These are phyloP conservation scores for Danionella cerebrum DNA, from an alignment of 2,113 vertebrate species.

Conservation along the genomic window DNA sequence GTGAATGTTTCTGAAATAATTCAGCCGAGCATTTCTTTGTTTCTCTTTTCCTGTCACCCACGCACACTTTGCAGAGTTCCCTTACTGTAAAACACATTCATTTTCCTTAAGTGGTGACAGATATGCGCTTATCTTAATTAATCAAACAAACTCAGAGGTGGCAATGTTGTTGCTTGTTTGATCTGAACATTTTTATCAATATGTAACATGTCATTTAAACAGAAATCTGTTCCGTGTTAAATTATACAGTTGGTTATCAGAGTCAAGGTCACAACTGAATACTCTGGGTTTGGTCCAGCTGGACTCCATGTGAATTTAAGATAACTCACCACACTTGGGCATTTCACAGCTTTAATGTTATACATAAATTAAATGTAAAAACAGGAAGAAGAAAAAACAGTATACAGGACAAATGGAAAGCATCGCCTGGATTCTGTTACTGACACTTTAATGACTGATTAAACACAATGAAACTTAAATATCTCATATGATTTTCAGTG, in stretches of 20 bases:
- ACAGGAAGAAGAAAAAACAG: too few species aligned
- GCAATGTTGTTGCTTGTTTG: constrained; percentile 11
- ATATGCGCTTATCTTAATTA: constrained; percentile 44
- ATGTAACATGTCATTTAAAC: not conserved
- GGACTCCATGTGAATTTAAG: not conserved
- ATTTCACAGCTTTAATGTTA: constrained; percentile 17
- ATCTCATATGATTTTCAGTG: not conserved
- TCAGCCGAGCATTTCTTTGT: constrained; percentile 3
- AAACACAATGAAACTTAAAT: not conserved
- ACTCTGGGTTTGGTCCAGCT: constrained; percentile 9
- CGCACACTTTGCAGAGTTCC: constrained; percentile 19
- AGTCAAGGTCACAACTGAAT: constrained; percentile 17
- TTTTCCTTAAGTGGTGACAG: constrained; percentile 45
- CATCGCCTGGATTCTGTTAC: not conserved
- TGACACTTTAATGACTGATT: constrained; percentile 5
- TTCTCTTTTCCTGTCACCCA: constrained; percentile 16
- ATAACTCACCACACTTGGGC: constrained; percentile 3
- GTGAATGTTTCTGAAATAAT: constrained; percentile 21
- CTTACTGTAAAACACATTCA: constrained; percentile 51
- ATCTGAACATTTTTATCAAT: constrained; percentile 2
- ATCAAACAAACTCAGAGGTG: constrained; percentile 10
- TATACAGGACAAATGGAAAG: not conserved
- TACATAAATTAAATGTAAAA: too few species aligned
- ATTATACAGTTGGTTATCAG: not conserved
- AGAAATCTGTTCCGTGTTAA: constrained; percentile 2